Base-by-base conservation (phyloP, 2,113 vertebrate genomes). In the Gymnogyps californianus region DNA sequence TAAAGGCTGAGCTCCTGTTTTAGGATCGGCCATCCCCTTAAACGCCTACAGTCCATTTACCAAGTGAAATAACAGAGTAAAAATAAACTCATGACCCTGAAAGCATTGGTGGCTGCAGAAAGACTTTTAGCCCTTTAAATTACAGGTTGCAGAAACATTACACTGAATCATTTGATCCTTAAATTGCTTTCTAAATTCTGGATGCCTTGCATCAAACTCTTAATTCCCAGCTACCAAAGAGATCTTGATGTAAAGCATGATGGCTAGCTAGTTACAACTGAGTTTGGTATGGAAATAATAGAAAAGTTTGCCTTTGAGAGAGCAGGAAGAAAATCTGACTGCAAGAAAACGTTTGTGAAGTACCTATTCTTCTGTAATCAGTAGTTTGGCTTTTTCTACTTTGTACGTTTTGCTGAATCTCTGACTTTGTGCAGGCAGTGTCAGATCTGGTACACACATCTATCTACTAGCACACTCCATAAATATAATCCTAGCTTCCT, bases 121-220 rank as follows among this genome's bases (percentile, higher is more conserved):
- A 66, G 91, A 94, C 81, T 95, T 91, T 69, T 88, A 90, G 89
- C 28, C 81, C 36, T 88, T 89, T 85, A 83, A 93, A 95, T 87
- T 96, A 83, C 70, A 87, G 62, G 57, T 89, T 95, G 77, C 78
- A 91, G 62, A 91, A 94, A 89, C 26, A 64, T 95, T 89, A 72
- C 34, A 54, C 61, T 83, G 87, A 93, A 91, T 91, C 12, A 74
- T 80, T 93, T 93, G 71, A 94, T 93, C 71, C 75, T 85, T 91
- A 88, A 77, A 93, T 86, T 95, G 78, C 75, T 93, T 85, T 95
- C 51, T 86, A 77, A 93, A 83, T 93, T 96, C 75, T 91, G 75
- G 32, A 42, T 88, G 78, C 32, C 62, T 96, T 91, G 55, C 55
- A 55, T 66, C 26, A 61, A 85, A 61, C 40, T 90, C 72, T 62